Percentiles rank a stretch among this genome's conserved stretches.
Evolutionary conservation across 2,113 vertebrate species (phyloP).

Genomic region (Syngnathus typhle): DNA sequence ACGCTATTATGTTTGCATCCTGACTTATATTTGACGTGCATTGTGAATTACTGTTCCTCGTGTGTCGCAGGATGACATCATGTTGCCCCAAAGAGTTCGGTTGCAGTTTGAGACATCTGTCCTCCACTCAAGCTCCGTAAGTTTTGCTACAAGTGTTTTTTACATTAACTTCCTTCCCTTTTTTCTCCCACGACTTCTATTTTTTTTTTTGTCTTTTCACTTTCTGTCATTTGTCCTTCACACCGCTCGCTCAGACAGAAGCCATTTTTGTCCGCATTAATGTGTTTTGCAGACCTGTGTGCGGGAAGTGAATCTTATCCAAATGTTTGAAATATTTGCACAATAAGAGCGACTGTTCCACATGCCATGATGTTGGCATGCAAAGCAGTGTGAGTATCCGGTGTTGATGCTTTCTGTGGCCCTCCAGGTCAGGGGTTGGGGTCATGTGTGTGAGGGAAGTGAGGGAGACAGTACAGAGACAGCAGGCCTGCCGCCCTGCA

Average conservation of each 20-base stretch:
- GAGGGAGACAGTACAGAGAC: conserved; percentile 49
- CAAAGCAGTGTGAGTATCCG: conserved; percentile 43
- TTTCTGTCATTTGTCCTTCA: conserved; percentile 7
- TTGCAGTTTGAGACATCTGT: conserved; percentile 77
- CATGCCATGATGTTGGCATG: conserved; percentile 32
- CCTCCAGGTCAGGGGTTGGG: conserved; percentile 40
- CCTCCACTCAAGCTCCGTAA: conserved; percentile 77
- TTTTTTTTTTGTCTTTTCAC: conserved; percentile 7
- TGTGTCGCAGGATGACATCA: conserved; percentile 82
- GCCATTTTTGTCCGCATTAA: background rate
- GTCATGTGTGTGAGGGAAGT: conserved; percentile 56
- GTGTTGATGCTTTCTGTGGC: conserved; percentile 52
- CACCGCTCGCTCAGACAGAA: background rate
- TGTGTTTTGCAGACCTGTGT: background rate
- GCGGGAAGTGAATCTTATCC: background rate
- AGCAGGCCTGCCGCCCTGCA: conserved; percentile 50
- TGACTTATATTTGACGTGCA: background rate
- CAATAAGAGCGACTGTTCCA: background rate
- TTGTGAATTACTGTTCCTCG: background rate
- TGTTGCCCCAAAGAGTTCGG: conserved; percentile 86
- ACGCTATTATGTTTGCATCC: background rate
- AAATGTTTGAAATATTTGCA: background rate
- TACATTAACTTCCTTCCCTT: conserved; percentile 31
- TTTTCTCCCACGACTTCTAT: background rate
- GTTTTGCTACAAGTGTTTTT: conserved; percentile 46